Conservation (phyloP, 2,797 vertebrate species). For the Alectoris magna region DNA sequence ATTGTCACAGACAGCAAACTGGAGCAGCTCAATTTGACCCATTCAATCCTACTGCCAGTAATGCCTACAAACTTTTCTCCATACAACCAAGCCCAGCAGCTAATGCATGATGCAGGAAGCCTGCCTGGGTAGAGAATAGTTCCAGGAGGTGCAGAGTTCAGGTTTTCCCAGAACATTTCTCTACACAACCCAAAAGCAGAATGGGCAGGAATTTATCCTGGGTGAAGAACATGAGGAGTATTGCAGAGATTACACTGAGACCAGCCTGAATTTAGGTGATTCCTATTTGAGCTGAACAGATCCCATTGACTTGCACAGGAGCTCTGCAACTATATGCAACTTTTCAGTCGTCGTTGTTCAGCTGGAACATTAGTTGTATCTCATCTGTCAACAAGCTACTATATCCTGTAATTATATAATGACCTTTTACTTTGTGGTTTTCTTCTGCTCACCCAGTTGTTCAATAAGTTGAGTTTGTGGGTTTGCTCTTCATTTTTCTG, state of each 20-base stretch:
- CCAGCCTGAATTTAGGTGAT: not conserved
- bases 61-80: not conserved
- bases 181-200: not conserved
- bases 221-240: not conserved
- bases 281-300: not conserved
- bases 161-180: not conserved
- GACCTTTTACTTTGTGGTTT: not conserved
- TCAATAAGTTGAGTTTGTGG: not conserved
- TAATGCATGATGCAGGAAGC: not conserved
- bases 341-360: not conserved
- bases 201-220: not conserved
- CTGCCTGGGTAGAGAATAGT: not conserved
- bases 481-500: not conserved
- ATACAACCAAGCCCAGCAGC: not conserved
- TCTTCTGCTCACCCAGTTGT: not conserved
- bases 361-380: not conserved
- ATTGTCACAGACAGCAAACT: not conserved
- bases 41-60: not conserved
- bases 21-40: not conserved
- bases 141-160: not conserved
- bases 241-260: not conserved
- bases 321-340: not conserved
- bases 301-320: not conserved
- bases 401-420: not conserved
- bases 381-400: not conserved